These are phyloP conservation scores for Araneus ventricosus DNA, from an alignment of 1,140 invertebrate species.

Conservation along the genomic window DNA sequence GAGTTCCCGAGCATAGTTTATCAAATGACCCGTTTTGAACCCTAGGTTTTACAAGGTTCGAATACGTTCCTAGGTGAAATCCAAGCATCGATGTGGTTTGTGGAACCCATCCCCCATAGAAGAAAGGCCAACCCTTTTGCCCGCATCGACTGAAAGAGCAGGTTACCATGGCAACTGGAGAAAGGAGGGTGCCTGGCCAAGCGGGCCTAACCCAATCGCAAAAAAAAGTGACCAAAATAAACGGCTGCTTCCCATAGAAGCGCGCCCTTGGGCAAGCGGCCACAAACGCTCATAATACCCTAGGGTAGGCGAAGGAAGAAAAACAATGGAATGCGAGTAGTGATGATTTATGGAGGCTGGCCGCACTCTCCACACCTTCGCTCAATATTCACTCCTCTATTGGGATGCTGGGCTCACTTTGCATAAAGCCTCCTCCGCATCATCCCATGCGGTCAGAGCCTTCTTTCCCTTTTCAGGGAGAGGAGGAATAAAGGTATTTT, in stretches of 20 bases:
- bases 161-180: constrained; percentile 65
- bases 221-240: constrained; percentile 73
- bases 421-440: constrained; percentile 31
- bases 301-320: constrained; percentile 56
- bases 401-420: constrained; percentile 45
- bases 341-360: constrained; percentile 69
- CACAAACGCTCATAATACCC: constrained; percentile 71
- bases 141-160: constrained; percentile 67
- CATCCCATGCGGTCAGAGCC: constrained; percentile 34
- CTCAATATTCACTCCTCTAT: constrained; percentile 64
- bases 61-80: not conserved
- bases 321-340: constrained; percentile 70
- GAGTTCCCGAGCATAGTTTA: no score
- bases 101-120: constrained; percentile 95
- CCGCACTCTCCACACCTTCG: constrained; percentile 18
- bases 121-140: constrained; percentile 88
- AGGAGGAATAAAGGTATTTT: constrained; percentile 31
- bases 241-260: constrained; percentile 53
- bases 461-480: not conserved
- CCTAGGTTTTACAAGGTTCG: not conserved
- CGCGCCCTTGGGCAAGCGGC: constrained; percentile 52
- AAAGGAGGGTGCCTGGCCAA: constrained; percentile 61
- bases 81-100: constrained; percentile 83
- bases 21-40: not conserved
- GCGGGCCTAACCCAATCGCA: constrained; percentile 65